These are phyloP conservation scores for Sarcophaga subvicina DNA, from an alignment of 2,888 invertebrate genomes.

Conservation along the genomic window DNA sequence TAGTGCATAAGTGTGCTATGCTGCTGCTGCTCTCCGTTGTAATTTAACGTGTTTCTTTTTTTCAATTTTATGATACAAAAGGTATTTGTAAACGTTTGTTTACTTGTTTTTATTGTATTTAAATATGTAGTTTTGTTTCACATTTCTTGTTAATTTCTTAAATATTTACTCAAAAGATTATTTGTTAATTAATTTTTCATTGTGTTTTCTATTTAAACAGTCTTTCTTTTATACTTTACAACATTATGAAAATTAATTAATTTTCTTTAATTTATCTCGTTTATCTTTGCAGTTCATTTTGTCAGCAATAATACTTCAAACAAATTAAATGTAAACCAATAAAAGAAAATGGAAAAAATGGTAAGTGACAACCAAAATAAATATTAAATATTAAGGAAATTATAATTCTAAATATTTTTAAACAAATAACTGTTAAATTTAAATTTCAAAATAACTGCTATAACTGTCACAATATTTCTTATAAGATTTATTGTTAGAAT, in stretches of 20 bases:
- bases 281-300: too few relatives aligned
- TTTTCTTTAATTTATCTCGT: too few relatives aligned
- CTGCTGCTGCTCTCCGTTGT: too few relatives aligned
- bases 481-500: too few relatives aligned
- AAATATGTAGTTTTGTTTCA: too few relatives aligned
- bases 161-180: slow-evolving; percentile 51
- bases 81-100: neutral
- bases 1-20: too few relatives aligned
- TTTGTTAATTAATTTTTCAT: slow-evolving; percentile 63
- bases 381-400: neutral
- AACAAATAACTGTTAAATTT: neutral
- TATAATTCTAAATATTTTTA: neutral
- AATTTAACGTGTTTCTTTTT: too few relatives aligned
- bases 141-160: neutral
- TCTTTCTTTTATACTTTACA: too few relatives aligned
- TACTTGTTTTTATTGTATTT: neutral
- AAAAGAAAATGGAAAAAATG: slow-evolving; percentile 67
- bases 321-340: slow-evolving; percentile 22
- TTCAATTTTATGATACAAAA: too few relatives aligned
- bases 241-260: too few relatives aligned
- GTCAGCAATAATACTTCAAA: slow-evolving; percentile 15
- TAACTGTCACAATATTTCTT: too few relatives aligned
- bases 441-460: neutral
- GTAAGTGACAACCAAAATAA: slow-evolving; percentile 37
- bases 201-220: slow-evolving; percentile 11